These are phyloP conservation scores for Coremacera marginata DNA, from an alignment of 2,888 invertebrate species.

Conservation along the genomic window DNA sequence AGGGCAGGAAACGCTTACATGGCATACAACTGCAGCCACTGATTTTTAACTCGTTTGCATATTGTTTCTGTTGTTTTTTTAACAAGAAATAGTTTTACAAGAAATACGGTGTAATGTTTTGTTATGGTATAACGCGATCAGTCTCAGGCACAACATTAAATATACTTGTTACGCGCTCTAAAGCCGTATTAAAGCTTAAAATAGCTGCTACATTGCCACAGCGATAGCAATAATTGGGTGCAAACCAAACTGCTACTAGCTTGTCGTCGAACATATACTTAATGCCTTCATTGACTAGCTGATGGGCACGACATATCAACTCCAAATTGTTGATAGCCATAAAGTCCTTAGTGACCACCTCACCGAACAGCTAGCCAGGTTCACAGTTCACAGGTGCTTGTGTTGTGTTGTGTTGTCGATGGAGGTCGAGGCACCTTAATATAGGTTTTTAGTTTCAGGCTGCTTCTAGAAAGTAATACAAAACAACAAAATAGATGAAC, in stretches of 20 bases:
- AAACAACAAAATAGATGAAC: too few relatives aligned
- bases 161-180: conserved; percentile 83
- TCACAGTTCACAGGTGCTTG: too few relatives aligned
- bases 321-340: too few relatives aligned
- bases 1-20: conserved; percentile 35
- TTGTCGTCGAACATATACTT: too few relatives aligned
- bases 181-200: conserved; percentile 85
- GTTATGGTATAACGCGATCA: conserved; percentile 91
- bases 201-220: conserved; percentile 99
- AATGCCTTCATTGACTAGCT: too few relatives aligned
- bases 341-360: conserved; percentile 93
- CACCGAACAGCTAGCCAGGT: conserved; percentile 97
- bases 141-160: conserved; percentile 97
- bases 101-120: conserved; percentile 97
- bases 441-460: too few relatives aligned
- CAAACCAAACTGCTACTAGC: conserved; percentile 99
- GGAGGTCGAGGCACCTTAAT: too few relatives aligned
- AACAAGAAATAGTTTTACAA: conserved; percentile 72
- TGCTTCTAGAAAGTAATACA: too few relatives aligned
- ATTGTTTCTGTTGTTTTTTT: conserved; percentile 14
- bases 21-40: conserved; percentile 39
- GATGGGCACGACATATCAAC: too few relatives aligned
- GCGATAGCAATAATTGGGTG: conserved; percentile 99
- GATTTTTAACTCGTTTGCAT: conserved; percentile 16
- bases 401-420: too few relatives aligned